A percentile compares a stretch with the other conserved stretches of the same genome.
Conservation (phyloP, 2,797 vertebrate species). For the Microctenopoma steveboyesi region DNA sequence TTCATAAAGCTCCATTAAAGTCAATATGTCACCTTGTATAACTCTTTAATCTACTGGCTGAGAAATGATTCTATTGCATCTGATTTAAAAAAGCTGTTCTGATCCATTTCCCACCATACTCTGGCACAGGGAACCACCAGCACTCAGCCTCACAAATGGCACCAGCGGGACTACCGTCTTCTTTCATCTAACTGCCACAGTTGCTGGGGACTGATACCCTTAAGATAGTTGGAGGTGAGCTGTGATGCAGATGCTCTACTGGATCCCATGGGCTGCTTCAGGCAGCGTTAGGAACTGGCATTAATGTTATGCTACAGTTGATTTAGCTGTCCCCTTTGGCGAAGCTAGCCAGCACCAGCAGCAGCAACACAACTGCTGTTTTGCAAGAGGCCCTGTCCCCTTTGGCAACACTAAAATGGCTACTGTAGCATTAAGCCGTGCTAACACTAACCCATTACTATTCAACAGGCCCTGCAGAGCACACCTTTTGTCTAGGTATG, state of each 20-base stretch:
- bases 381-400: slow-evolving; percentile 75
- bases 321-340: slow-evolving; percentile 80
- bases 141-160: slow-evolving; percentile 26
- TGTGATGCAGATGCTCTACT: slow-evolving; percentile 72
- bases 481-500: slow-evolving; percentile 76
- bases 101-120: slow-evolving; percentile 25
- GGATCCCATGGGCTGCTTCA: slow-evolving; percentile 75
- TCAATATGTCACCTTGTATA: not conserved
- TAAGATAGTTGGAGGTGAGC: slow-evolving; percentile 67
- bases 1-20: slow-evolving; percentile 5
- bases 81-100: not conserved
- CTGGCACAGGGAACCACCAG: slow-evolving; percentile 20
- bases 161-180: slow-evolving; percentile 38
- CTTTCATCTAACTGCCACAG: slow-evolving; percentile 66
- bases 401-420: slow-evolving; percentile 73
- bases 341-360: slow-evolving; percentile 51
- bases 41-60: not conserved
- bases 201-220: slow-evolving; percentile 62
- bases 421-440: slow-evolving; percentile 76
- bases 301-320: slow-evolving; percentile 82
- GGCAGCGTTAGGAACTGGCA: slow-evolving; percentile 72
- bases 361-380: slow-evolving; percentile 63
- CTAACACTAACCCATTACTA: slow-evolving; percentile 79
- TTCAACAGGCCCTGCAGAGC: slow-evolving; percentile 82
- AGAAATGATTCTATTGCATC: slow-evolving; percentile 12